Evolutionary conservation across 2,888 invertebrate genomes (phyloP).

Genomic region (Antheraea yamamai): DNA sequence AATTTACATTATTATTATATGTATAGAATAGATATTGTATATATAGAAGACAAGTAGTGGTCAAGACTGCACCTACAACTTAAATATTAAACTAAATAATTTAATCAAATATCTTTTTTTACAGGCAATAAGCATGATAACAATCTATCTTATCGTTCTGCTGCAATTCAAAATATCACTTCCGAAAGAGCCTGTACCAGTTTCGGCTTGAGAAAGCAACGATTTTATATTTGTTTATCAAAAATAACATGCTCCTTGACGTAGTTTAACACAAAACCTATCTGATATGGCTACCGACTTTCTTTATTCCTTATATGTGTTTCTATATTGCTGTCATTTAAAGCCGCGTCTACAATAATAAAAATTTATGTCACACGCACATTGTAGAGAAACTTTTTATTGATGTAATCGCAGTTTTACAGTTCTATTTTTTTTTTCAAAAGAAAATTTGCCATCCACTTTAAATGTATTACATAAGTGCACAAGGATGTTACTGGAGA

Average conservation of each 20-base stretch:
- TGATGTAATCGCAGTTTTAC: neutral
- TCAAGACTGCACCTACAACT: too few species aligned
- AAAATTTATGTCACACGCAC: neutral
- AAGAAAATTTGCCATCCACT: neutral
- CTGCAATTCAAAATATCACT: constrained; percentile 85
- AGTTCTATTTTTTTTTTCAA: neutral
- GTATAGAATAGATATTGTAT: too few species aligned
- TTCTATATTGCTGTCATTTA: neutral
- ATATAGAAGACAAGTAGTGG: too few species aligned
- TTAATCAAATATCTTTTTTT: constrained; percentile 34
- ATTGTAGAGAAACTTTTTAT: neutral
- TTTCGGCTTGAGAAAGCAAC: constrained; percentile 10
- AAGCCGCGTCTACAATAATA: neutral
- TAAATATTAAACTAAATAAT: too few species aligned
- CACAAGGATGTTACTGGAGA: neutral
- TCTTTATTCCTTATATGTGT: neutral
- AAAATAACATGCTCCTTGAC: neutral
- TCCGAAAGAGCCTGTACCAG: constrained; percentile 58
- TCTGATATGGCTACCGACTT: neutral
- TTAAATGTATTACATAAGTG: neutral
- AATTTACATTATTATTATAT: too few species aligned
- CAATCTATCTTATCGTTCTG: constrained; percentile 85
- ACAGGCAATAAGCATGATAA: constrained; percentile 84
- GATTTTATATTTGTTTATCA: neutral
- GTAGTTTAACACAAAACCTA: neutral